A percentile compares a stretch with the other conserved stretches of the same genome.
Conservation (phyloP, 2,888 invertebrate species). For the Patella pellucida region DNA sequence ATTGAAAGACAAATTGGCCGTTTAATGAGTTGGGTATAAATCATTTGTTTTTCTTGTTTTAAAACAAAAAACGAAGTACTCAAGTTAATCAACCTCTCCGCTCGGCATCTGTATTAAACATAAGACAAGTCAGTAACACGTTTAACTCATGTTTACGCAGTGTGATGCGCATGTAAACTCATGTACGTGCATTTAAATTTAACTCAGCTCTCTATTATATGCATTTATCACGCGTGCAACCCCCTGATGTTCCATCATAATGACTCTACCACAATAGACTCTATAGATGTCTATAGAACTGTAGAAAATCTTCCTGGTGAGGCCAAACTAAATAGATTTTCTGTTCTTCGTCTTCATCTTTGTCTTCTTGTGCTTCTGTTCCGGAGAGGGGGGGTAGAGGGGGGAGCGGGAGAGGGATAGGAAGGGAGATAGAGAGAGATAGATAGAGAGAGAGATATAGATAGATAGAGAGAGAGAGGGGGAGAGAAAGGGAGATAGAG, state of each 20-base stretch:
- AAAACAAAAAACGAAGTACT: neutral
- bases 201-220: constrained; percentile 4
- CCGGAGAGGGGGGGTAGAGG: too few species aligned
- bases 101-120: neutral
- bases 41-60: neutral
- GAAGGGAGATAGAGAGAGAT: too few species aligned
- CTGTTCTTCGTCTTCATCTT: too few species aligned
- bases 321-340: too few species aligned
- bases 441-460: too few species aligned
- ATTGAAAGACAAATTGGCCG: constrained; percentile 1
- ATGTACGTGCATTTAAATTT: constrained; percentile 6
- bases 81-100: neutral
- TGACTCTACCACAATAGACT: neutral
- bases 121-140: neutral
- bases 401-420: too few species aligned
- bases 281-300: neutral
- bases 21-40: neutral
- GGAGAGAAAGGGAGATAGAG: too few species aligned
- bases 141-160: neutral
- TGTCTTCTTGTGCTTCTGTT: too few species aligned
- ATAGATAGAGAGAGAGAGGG: too few species aligned
- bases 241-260: neutral
- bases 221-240: neutral
- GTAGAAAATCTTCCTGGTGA: neutral
- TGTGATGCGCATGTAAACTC: neutral